A percentile compares a stretch with the other conserved stretches of the same genome.
Evolutionary conservation across 2,797 vertebrate species (phyloP).

Genomic region (Carduelis carduelis): DNA sequence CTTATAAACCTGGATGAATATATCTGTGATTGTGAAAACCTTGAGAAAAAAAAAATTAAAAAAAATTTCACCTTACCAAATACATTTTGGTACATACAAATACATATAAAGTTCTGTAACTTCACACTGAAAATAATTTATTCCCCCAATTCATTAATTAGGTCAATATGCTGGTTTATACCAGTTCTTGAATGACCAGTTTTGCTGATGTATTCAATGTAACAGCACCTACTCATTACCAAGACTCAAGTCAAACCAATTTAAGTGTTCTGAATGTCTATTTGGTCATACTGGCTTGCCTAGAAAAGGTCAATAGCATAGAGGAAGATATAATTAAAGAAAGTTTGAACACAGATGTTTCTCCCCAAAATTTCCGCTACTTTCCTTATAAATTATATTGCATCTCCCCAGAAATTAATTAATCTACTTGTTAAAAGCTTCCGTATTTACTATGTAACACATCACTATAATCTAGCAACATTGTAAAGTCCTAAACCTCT

Average conservation of each 20-base stretch:
- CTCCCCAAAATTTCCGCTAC: neutral
- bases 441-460: conserved; percentile 32
- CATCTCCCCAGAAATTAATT: conserved; percentile 6
- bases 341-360: neutral
- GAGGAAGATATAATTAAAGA: neutral
- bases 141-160: neutral
- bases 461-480: neutral
- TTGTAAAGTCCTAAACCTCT: conserved; percentile 6
- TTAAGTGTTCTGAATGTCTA: neutral
- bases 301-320: neutral
- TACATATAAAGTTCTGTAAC: neutral
- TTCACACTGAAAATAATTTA: neutral
- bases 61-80: neutral
- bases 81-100: neutral
- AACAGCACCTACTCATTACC: neutral
- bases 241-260: neutral
- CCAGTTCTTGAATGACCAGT: neutral
- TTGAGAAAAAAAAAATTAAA: neutral
- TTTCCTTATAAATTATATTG: neutral
- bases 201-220: neutral
- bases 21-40: neutral
- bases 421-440: conserved; percentile 27
- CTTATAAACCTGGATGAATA: neutral
- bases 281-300: neutral
- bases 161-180: neutral